Conservation (phyloP, 1,140 invertebrate species). For the Magallana ariakensis region DNA sequence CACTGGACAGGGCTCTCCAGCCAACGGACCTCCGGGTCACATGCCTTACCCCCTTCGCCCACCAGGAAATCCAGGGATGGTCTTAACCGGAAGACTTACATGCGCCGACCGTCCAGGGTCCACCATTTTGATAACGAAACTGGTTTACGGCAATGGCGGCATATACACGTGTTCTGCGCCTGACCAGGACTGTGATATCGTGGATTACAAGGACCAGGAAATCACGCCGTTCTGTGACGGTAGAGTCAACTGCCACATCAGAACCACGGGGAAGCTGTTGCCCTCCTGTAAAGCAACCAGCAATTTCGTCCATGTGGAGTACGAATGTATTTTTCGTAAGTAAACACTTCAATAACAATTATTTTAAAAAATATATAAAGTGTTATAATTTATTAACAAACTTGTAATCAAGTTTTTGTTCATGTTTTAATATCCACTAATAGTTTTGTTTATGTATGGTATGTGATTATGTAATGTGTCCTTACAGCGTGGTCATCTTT, state of each 20-base stretch:
- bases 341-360: too few species aligned
- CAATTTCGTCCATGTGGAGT: constrained; percentile 53
- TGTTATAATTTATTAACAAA: too few species aligned
- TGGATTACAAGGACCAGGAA: constrained; percentile 21
- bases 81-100: constrained; percentile 24
- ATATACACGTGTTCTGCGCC: constrained; percentile 25
- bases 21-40: neutral
- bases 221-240: constrained; percentile 47
- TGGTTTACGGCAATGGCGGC: constrained; percentile 46
- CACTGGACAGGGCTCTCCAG: constrained; percentile 14
- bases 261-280: neutral
- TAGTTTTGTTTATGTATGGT: too few species aligned
- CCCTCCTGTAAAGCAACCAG: constrained; percentile 34
- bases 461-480: too few species aligned
- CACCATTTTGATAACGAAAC: constrained; percentile 47
- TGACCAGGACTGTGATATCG: constrained; percentile 42
- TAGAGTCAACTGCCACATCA: constrained; percentile 4
- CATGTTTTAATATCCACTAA: too few species aligned
- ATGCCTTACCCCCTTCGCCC: neutral
- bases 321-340: constrained; percentile 51
- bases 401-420: too few species aligned
- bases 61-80: neutral
- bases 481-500: constrained; percentile 45
- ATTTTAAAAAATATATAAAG: too few species aligned
- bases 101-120: constrained; percentile 33